Percentiles rank a stretch among this genome's conserved stretches.
These are phyloP conservation scores for Eucera pruinosa DNA, from an alignment of 2,888 invertebrate genomes.

Conservation along the genomic window DNA sequence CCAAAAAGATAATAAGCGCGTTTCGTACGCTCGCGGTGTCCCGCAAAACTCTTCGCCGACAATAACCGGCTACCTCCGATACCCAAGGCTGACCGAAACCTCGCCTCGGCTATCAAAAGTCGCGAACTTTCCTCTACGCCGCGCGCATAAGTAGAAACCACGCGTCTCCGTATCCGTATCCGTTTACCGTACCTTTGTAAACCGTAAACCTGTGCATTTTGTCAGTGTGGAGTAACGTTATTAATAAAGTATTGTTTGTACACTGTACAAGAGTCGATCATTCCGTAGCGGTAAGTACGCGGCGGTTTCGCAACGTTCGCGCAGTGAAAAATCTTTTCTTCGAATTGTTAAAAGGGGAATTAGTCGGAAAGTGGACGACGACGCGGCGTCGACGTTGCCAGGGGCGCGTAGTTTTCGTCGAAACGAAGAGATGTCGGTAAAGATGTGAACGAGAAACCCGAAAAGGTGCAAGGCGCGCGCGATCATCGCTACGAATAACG, in stretches of 20 bases:
- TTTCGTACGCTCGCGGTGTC: conserved; percentile 16
- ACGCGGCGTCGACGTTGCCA: conserved; percentile 7
- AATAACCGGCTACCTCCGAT: conserved; percentile 32
- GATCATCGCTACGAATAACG: background rate
- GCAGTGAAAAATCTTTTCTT: no score
- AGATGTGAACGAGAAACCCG: background rate
- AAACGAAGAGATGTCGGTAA: conserved; percentile 26
- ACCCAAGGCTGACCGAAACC: no score
- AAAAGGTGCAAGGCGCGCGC: background rate
- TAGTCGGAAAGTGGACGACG: no score
- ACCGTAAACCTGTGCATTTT: conserved; percentile 50
- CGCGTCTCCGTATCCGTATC: no score
- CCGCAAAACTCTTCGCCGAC: conserved; percentile 41
- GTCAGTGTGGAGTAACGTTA: conserved; percentile 55
- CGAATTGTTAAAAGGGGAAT: no score
- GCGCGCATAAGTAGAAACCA: conserved; percentile 14
- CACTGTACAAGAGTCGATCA: conserved; percentile 62
- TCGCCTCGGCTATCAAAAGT: background rate
- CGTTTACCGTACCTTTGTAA: conserved; percentile 49
- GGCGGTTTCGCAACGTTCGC: no score
- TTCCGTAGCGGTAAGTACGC: conserved; percentile 51
- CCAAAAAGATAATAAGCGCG: no score
- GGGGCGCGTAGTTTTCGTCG: conserved; percentile 1
- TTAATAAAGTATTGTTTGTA: conserved; percentile 68
- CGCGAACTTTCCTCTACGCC: background rate